Conservation (phyloP, 2,113 vertebrate species). For the Willisornis vidua region DNA sequence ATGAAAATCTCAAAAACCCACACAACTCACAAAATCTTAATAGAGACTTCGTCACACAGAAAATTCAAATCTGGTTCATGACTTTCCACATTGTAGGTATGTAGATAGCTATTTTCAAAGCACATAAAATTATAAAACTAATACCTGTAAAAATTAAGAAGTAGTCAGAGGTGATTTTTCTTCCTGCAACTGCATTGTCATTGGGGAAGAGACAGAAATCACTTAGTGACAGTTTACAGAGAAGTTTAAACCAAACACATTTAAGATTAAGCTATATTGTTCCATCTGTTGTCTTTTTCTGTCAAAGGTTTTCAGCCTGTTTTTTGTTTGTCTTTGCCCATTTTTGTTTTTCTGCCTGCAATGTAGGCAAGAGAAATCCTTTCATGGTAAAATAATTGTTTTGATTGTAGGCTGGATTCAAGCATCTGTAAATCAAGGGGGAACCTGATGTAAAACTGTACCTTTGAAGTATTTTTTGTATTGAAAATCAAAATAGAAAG, state of each 20-base stretch:
- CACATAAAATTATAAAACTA: background rate
- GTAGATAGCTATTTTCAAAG: background rate
- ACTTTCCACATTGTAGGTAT: background rate
- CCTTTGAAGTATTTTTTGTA: constrained; percentile 2
- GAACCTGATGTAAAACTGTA: constrained; percentile 3
- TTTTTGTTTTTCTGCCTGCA: constrained; percentile 2
- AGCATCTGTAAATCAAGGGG: constrained; percentile 1
- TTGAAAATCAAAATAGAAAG: background rate
- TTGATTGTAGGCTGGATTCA: constrained; percentile 51
- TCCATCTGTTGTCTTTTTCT: background rate
- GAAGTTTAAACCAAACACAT: background rate
- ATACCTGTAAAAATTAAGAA: background rate
- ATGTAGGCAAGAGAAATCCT: background rate
- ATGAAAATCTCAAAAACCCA: background rate
- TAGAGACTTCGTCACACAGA: background rate
- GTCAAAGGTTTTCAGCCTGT: background rate
- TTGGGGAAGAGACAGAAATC: background rate
- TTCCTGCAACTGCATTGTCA: background rate
- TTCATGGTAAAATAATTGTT: constrained; percentile 34
- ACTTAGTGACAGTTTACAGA: background rate
- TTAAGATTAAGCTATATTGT: background rate
- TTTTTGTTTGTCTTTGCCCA: background rate
- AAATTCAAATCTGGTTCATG: background rate
- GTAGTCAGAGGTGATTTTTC: background rate
- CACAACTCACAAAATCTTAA: background rate